A percentile compares a stretch with the other conserved stretches of the same genome.
phyloP scores from a whole-genome alignment of 2,113 vertebrate genomes.

The Willisornis vidua region DNA sequence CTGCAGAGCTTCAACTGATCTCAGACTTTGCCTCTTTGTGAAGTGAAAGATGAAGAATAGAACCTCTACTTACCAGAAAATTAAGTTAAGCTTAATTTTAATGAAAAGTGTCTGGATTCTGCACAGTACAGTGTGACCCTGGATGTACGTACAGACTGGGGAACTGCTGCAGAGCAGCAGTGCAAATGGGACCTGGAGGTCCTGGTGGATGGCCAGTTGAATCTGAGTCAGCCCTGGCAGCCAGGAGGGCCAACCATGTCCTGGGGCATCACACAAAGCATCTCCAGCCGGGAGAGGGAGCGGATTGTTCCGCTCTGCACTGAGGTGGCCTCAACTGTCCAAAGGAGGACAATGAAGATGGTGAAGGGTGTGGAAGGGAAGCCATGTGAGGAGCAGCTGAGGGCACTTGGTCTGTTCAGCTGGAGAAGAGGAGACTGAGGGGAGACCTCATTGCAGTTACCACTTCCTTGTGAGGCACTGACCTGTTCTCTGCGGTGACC shows the following conservation, averaged over 20 bases:
- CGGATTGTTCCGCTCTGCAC: background rate
- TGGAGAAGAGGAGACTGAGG: background rate
- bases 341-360: background rate
- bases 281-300: accelerated
- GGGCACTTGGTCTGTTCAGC: background rate
- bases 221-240: background rate
- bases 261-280: background rate
- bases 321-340: background rate
- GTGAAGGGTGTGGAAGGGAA: background rate
- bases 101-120: background rate
- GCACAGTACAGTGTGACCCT: background rate
- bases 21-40: background rate
- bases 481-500: background rate
- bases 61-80: background rate
- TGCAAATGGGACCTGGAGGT: background rate
- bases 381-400: accelerated
- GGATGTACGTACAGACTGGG: background rate
- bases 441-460: background rate
- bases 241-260: accelerated
- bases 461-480: background rate
- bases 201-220: accelerated
- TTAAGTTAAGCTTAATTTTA: background rate
- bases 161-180: background rate
- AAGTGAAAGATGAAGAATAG: background rate
- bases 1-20: background rate